A percentile compares a stretch with the other conserved stretches of the same genome.
Conservation (phyloP, 2,888 invertebrate genomes). For the Aplocera efformata region DNA sequence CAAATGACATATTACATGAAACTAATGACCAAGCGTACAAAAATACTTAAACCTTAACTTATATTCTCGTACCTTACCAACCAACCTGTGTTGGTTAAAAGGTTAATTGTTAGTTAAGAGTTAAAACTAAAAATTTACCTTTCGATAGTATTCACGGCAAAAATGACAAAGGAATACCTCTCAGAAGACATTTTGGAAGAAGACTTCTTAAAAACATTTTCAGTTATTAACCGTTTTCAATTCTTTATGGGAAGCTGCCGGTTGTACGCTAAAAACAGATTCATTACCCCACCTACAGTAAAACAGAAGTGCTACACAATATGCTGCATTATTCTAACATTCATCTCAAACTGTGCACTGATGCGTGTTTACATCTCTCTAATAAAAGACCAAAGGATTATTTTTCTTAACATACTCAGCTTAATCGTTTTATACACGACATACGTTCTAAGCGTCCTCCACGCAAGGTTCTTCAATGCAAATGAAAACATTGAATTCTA, state of each 20-base stretch:
- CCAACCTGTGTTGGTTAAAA: too few relatives aligned
- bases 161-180: slow-evolving; percentile 40
- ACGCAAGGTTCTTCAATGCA: slow-evolving; percentile 47
- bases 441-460: slow-evolving; percentile 36
- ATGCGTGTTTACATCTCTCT: slow-evolving; percentile 18
- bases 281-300: slow-evolving; percentile 43
- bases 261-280: slow-evolving; percentile 43
- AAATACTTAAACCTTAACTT: too few relatives aligned
- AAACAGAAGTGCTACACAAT: slow-evolving; percentile 47
- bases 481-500: slow-evolving; percentile 44
- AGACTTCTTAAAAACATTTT: slow-evolving; percentile 40
- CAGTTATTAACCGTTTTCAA: slow-evolving; percentile 39
- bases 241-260: slow-evolving; percentile 46
- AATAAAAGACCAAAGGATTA: slow-evolving; percentile 20
- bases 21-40: too few relatives aligned
- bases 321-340: slow-evolving; percentile 28
- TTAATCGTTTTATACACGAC: slow-evolving; percentile 28
- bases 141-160: too few relatives aligned
- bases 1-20: too few relatives aligned
- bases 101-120: too few relatives aligned
- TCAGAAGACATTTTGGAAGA: slow-evolving; percentile 52
- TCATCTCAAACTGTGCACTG: slow-evolving; percentile 19
- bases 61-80: too few relatives aligned
- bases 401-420: slow-evolving; percentile 23
- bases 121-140: too few relatives aligned